Percentiles rank a stretch among this genome's conserved stretches.
phyloP scores from a whole-genome alignment of 1,140 invertebrate species.

The Procambarus clarkii region DNA sequence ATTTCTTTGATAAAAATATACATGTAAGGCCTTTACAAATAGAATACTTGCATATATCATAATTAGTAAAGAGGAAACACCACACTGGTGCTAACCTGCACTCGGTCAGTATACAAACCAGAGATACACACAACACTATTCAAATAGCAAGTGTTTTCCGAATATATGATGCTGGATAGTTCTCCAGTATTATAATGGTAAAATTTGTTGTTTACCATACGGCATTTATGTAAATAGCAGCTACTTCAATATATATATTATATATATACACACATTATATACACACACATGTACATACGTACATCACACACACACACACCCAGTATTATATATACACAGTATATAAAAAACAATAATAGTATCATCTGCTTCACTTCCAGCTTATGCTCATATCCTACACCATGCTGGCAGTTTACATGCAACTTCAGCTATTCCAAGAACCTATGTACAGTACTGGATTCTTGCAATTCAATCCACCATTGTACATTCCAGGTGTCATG shows the following conservation, averaged over 20 bases:
- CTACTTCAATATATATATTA: constrained; percentile 19
- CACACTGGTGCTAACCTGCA: neutral
- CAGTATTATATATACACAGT: neutral
- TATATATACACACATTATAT: constrained; percentile 30
- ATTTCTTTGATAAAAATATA: neutral
- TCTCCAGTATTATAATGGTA: neutral
- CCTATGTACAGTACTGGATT: constrained; percentile 16
- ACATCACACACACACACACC: neutral
- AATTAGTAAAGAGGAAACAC: neutral
- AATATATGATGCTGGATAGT: neutral
- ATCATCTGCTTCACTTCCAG: neutral
- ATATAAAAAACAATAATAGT: neutral
- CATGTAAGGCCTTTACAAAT: neutral
- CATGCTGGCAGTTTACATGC: neutral
- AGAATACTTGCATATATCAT: neutral
- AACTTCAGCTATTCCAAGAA: neutral
- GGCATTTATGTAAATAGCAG: neutral
- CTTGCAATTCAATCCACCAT: constrained; percentile 14
- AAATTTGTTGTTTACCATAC: neutral
- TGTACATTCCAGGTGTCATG: constrained; percentile 29
- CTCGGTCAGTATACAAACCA: neutral
- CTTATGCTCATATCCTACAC: neutral
- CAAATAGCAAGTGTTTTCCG: neutral
- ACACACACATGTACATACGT: neutral
- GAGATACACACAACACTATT: neutral